Evolutionary conservation across 2,113 vertebrate genomes (phyloP), one percentile per base, ranked within the genome.

Genomic region (Rhinogobius similis): DNA sequence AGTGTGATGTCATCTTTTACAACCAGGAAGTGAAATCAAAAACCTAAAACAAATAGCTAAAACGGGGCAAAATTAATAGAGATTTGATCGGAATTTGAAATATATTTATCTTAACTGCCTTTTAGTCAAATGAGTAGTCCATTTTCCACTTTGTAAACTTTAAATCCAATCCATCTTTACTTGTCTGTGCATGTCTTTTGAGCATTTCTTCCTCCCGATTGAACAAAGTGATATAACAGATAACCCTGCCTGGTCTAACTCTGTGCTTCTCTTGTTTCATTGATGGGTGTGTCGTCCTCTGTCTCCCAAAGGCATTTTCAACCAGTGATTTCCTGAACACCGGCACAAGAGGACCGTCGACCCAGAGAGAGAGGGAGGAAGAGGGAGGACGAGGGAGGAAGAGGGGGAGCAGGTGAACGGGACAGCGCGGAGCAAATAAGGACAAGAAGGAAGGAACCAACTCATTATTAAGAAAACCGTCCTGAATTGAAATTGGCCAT

Each of bases 301-400:
- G 32, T 26, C 5, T 70, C 68, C 72, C 23, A 14, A 50, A 63
- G 79, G 78, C 71, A 62, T 77, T 68, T 74, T 80, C 62, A 78
- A 75, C 44, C 65, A 74, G 50, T 74, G 77, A 84, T 82, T 87
- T 80, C 79, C 84, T 73, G 83, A 76, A 67, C 26, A 68, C 62
- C 41, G 46, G 56, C 27, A n/a, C 65, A 0, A 21, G 26, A 0
- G 63, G 21, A 53, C 20, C 4, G 10, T n/a, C n/a, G n/a, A n/a
- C n/a, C n/a, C n/a, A 23, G 48, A 23, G 21, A 53, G 21, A 53
- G 50, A 10, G n/a, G 26, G 52, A 24, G 48, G 23, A 20, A 10
- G 9, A 36, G 32, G 9, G n/a, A n/a, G n/a, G n/a, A n/a, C n/a
- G n/a, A n/a, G n/a, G 5, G 32, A 36, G 5, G 48, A 41, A 21